Evolutionary conservation across 2,888 invertebrate genomes (phyloP).

Genomic region (Hydrotaea cyrtoneurina): DNA sequence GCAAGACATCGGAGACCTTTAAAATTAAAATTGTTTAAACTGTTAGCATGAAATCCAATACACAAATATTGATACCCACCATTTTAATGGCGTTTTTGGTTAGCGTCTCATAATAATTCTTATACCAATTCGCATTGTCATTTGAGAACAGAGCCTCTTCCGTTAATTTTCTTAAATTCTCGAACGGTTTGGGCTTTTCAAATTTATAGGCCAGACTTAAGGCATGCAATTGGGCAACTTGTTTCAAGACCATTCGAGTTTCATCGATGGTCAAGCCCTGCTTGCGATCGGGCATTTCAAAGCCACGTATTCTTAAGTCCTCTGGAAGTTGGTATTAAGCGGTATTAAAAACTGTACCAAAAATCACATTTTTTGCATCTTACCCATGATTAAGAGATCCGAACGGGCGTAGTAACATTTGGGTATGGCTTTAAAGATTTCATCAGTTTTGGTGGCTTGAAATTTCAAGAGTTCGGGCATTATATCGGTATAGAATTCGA

Average conservation of each 20-base stretch:
- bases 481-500: conserved; percentile 87
- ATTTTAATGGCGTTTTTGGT: conserved; percentile 85
- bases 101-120: conserved; percentile 85
- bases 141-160: conserved; percentile 84
- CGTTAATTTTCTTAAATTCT: conserved; percentile 79
- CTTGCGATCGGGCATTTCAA: conserved; percentile 85
- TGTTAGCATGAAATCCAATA: not conserved
- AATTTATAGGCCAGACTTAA: conserved; percentile 85
- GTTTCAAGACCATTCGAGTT: conserved; percentile 83
- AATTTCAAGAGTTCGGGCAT: conserved; percentile 85
- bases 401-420: conserved; percentile 84
- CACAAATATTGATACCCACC: conserved; percentile 79
- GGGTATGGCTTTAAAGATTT: conserved; percentile 83
- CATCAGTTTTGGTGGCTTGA: conserved; percentile 81
- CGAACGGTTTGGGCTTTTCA: conserved; percentile 83
- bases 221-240: conserved; percentile 85
- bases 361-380: conserved; percentile 55
- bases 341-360: conserved; percentile 50
- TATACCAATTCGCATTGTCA: conserved; percentile 86
- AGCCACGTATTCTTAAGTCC: conserved; percentile 84
- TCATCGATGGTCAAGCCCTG: conserved; percentile 84
- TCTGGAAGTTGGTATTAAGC: conserved; percentile 79
- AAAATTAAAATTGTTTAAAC: not conserved
- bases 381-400: conserved; percentile 82
- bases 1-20: conserved; percentile 77